Evolutionary conservation across 2,888 invertebrate genomes (phyloP).

Genomic region (Apoderus coryli): DNA sequence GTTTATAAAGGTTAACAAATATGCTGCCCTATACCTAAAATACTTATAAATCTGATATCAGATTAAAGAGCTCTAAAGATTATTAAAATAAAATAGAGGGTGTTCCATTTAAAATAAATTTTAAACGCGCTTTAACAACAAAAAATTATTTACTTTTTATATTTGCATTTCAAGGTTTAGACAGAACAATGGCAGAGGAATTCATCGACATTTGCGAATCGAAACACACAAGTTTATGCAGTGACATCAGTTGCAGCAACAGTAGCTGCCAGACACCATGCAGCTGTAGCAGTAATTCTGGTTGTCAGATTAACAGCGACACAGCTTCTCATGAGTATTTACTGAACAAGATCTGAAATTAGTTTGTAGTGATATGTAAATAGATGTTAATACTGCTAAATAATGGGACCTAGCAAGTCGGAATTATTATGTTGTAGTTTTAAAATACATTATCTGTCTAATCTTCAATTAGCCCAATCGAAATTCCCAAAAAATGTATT

Average conservation of each 20-base stretch:
- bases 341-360: conserved; percentile 17
- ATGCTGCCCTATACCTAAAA: no score
- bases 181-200: conserved; percentile 47
- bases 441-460: no score
- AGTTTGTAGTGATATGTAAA: conserved; percentile 4
- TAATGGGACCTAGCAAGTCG: no score
- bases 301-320: conserved; percentile 19
- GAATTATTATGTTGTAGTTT: no score
- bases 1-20: no score
- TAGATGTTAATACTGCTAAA: neutral
- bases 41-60: no score
- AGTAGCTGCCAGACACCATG: conserved; percentile 19
- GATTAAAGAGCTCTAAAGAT: no score
- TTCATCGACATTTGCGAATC: conserved; percentile 48
- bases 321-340: conserved; percentile 22
- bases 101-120: no score
- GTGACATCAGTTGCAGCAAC: conserved; percentile 20
- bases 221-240: conserved; percentile 31
- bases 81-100: no score
- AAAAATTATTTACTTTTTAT: neutral
- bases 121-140: no score
- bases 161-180: conserved; percentile 28
- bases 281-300: conserved; percentile 7
- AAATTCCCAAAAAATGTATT: no score
- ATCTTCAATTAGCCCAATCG: no score